A percentile compares a stretch with the other conserved stretches of the same genome.
Evolutionary conservation across 2,888 invertebrate species (phyloP).

Genomic region (Diplazon laetatorius): DNA sequence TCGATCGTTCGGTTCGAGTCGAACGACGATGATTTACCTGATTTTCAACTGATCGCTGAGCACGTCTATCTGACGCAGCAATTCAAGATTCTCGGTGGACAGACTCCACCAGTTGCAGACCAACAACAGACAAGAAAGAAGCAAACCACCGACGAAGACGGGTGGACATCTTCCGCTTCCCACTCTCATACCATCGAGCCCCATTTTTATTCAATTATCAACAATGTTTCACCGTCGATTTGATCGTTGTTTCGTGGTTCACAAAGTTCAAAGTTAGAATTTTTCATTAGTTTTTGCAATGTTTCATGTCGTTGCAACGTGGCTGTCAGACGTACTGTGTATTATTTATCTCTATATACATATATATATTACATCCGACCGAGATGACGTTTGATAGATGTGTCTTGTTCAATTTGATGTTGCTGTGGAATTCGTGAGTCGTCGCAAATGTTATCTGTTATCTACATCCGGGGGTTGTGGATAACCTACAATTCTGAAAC

Average conservation of each 20-base stretch:
- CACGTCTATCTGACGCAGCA: conserved; percentile 79
- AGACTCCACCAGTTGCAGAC: conserved; percentile 81
- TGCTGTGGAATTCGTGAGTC: background rate
- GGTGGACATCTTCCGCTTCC: conserved; percentile 81
- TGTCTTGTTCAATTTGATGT: background rate
- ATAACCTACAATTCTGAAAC: conserved; percentile 20
- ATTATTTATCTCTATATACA: too few species aligned
- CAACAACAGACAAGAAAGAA: conserved; percentile 78
- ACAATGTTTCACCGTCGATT: too few species aligned
- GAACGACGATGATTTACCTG: conserved; percentile 74
- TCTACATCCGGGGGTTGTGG: conserved; percentile 34
- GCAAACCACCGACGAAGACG: conserved; percentile 78
- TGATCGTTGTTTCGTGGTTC: too few species aligned
- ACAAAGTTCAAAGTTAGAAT: too few species aligned
- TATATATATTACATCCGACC: background rate
- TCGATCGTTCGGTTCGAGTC: too few species aligned
- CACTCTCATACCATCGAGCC: conserved; percentile 81
- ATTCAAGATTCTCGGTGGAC: conserved; percentile 79
- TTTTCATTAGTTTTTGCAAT: too few species aligned
- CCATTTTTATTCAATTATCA: conserved; percentile 69
- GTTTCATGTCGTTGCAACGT: background rate
- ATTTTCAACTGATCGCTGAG: conserved; percentile 79
- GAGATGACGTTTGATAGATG: background rate
- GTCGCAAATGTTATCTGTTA: too few species aligned
- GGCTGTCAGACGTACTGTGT: background rate